phyloP scores from a whole-genome alignment of 2,113 vertebrate species.

The Urocolius indicus region DNA sequence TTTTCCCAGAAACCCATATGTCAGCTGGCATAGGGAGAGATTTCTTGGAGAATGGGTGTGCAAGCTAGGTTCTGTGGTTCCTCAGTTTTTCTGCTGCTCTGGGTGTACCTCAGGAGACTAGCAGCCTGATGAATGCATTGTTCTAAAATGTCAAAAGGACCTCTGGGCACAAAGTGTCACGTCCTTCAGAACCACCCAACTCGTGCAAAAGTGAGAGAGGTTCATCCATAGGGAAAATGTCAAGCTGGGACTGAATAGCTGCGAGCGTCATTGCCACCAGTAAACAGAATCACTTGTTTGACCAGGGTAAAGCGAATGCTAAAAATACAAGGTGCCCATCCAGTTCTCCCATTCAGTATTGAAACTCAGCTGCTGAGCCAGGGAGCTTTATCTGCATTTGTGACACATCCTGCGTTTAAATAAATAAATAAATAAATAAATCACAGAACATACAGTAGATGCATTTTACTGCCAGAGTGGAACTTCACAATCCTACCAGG shows the following conservation, averaged over 20 bases:
- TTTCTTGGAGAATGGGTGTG: conserved; percentile 31
- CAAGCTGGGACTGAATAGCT: conserved; percentile 32
- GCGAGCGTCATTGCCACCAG: neutral
- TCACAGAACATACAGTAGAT: conserved; percentile 61
- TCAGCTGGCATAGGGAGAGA: neutral
- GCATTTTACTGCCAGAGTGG: conserved; percentile 76
- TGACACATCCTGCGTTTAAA: neutral
- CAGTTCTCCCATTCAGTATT: neutral
- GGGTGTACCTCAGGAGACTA: conserved; percentile 34
- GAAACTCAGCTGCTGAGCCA: conserved; percentile 9
- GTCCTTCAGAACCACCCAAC: conserved; percentile 53
- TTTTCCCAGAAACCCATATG: conserved; percentile 28
- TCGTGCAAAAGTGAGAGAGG: neutral
- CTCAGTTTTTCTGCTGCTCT: neutral
- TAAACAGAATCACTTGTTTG: conserved; percentile 14
- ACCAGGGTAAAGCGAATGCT: neutral
- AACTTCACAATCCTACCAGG: conserved; percentile 74
- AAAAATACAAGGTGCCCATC: neutral
- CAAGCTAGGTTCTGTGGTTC: neutral
- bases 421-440: conserved; percentile 16
- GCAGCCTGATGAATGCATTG: conserved; percentile 37
- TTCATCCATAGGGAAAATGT: conserved; percentile 41
- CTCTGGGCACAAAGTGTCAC: neutral
- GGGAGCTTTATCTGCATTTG: conserved; percentile 37
- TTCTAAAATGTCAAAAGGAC: conserved; percentile 60